A percentile compares a stretch with the other conserved stretches of the same genome.
Evolutionary conservation across 2,113 vertebrate species (phyloP).

Genomic region (Gymnarchus niloticus): DNA sequence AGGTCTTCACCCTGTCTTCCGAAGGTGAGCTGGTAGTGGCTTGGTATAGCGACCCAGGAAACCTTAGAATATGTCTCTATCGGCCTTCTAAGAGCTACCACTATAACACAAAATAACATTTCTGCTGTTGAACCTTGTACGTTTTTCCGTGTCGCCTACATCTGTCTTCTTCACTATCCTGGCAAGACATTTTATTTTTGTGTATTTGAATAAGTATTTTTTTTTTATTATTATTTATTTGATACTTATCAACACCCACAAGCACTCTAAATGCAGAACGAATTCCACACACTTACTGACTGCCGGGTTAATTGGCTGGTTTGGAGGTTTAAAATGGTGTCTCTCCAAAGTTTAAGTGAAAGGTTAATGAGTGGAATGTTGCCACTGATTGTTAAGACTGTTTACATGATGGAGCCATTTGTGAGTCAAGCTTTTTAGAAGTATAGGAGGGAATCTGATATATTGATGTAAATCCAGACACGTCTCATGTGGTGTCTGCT

Average conservation of each 20-base stretch:
- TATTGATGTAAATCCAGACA: background rate
- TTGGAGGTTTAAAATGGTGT: background rate
- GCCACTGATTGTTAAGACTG: background rate
- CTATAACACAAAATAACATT: background rate
- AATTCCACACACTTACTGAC: background rate
- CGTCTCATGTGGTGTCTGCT: background rate
- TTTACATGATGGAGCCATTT: background rate
- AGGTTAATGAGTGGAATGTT: background rate
- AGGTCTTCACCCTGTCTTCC: conserved; percentile 81
- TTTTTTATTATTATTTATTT: background rate
- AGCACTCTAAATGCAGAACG: background rate
- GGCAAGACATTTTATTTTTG: background rate
- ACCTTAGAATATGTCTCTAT: background rate
- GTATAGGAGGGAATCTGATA: background rate
- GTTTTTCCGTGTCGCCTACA: background rate
- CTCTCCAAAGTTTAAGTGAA: background rate
- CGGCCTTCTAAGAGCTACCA: background rate
- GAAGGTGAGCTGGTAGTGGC: conserved; percentile 59
- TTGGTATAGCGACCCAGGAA: background rate
- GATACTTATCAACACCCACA: background rate
- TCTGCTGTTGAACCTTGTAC: background rate
- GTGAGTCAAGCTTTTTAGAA: background rate
- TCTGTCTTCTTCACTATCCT: background rate
- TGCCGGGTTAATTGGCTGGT: background rate
- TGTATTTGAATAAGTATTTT: background rate